Conservation (phyloP, 2,113 vertebrate species). For the Alosa alosa region DNA sequence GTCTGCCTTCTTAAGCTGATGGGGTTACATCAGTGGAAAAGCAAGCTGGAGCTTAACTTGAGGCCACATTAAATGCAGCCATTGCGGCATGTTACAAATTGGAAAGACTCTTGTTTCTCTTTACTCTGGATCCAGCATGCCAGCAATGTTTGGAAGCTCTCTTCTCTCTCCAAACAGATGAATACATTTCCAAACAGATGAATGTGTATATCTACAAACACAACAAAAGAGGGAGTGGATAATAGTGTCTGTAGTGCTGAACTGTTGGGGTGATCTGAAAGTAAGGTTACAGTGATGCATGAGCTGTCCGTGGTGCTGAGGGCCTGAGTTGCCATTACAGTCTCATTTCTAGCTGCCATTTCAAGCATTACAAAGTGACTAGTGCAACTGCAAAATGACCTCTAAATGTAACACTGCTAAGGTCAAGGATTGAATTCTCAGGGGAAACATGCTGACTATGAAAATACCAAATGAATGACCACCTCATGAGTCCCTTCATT, state of each 20-base stretch:
- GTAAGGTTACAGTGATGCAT: too few relatives aligned
- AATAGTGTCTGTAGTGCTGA: conserved; percentile 22
- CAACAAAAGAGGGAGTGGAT: not conserved
- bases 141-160: not conserved
- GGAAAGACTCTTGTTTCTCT: not conserved
- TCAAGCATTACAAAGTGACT: not conserved
- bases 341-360: not conserved
- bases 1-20: conserved; percentile 43
- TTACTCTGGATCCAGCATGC: not conserved
- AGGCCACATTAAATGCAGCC: conserved; percentile 23
- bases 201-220: not conserved
- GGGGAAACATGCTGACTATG: not conserved
- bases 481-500: not conserved
- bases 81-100: not conserved
- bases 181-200: not conserved
- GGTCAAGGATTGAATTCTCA: not conserved
- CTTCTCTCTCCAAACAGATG: too few relatives aligned
- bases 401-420: not conserved
- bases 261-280: not conserved
- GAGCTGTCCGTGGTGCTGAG: conserved; percentile 61
- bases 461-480: not conserved
- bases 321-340: not conserved
- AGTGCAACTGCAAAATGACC: not conserved
- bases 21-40: conserved; percentile 41
- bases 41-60: conserved; percentile 26